Base-by-base conservation (phyloP, 2,797 vertebrate genomes). In the Phoxinus dragarum region DNA sequence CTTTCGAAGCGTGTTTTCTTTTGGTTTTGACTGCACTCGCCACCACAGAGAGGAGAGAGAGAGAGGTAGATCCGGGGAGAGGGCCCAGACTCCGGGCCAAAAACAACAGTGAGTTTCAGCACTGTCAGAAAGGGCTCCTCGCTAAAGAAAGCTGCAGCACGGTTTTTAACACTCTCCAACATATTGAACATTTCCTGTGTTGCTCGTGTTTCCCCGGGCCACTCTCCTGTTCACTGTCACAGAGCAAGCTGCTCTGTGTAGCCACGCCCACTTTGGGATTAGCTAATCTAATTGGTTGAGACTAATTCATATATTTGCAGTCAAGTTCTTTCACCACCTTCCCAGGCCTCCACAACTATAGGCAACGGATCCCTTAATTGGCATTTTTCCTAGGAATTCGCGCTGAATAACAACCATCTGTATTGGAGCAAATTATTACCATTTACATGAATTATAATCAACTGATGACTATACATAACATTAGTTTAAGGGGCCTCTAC, bases 131-230 rank as follows among this genome's bases (percentile, higher is more conserved):
- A 90, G 88, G 83, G 89, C 88, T 92, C 87, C 89, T 90, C 47
- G 40, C 84, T 82, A 87, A 86, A 86, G 84, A 85, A 89, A 89
- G 84, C 86, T 81, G 44, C 87, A 66, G 83, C 90, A 89, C 88
- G 42, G 90, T 85, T 91, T 78, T 91, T 88, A 89, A 91, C 88
- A 68, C 90, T 87, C 89, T 88, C 80, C 92, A 92, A 94, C 94
- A 94, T 93, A 93, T 91, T 85, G 89, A 93, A 95, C 94, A 95
- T 94, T 95, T 95, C 94, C 94, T 94, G 93, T 92, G 89, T 92
- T 91, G 89, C 90, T 90, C 85, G 47, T 90, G 90, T 93, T 93
- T 94, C 92, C 90, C 90, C 88, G 86, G 88, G 89, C 85, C 80
- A 77, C 85, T 59, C 54, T 84, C 75, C 82, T 80, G 79, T 89